These are phyloP conservation scores for Dinocampus coccinellae DNA, from an alignment of 2,888 invertebrate genomes.

Conservation along the genomic window DNA sequence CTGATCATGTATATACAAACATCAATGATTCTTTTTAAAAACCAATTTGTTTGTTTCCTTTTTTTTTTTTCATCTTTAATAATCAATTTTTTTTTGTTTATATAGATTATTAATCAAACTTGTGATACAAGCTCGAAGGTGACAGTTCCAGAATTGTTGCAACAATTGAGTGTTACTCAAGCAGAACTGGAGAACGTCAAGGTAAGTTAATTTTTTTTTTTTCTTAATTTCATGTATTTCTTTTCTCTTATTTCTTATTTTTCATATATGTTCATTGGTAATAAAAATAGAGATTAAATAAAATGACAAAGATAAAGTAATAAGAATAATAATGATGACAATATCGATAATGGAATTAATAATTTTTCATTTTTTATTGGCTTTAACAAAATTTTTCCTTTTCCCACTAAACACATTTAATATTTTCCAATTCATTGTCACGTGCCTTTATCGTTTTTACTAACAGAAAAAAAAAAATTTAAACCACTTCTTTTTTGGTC, in stretches of 20 bases:
- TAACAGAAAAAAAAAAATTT: conserved; percentile 48
- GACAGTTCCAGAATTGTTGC: conserved; percentile 84
- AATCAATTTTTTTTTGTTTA: neutral
- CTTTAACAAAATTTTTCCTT: conserved; percentile 1
- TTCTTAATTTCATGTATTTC: neutral
- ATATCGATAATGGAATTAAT: neutral
- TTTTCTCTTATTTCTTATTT: neutral
- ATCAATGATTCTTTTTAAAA: too few relatives aligned
- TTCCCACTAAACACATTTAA: conserved; percentile 12
- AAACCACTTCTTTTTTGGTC: conserved; percentile 52
- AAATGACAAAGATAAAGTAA: neutral
- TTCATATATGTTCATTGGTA: too few relatives aligned
- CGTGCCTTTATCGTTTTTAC: conserved; percentile 40
- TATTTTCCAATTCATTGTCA: conserved; percentile 13
- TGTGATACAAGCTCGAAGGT: conserved; percentile 74
- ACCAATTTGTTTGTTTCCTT: too few relatives aligned
- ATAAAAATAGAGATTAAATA: neutral
- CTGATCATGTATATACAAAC: conserved; percentile 75
- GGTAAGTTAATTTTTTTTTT: conserved; percentile 72
- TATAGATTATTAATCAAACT: conserved; percentile 57
- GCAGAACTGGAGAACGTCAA: conserved; percentile 89
- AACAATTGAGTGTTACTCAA: conserved; percentile 87
- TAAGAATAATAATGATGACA: neutral
- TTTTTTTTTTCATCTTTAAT: conserved; percentile 2
- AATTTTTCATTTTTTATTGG: neutral